Evolutionary conservation across 1,140 invertebrate species (phyloP).

Genomic region (Caenorhabditis remanei): DNA sequence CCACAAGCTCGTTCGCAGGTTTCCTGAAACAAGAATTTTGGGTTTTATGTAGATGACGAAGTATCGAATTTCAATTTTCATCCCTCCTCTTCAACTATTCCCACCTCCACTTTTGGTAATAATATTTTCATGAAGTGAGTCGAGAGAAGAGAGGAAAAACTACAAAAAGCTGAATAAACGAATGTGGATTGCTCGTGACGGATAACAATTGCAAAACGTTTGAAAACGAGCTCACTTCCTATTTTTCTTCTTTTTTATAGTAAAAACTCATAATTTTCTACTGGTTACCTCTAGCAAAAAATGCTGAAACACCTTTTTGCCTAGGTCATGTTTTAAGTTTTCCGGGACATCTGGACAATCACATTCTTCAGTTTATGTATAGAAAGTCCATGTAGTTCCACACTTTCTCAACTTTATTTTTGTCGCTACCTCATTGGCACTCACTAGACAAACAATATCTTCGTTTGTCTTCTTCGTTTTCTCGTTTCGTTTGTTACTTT

Average conservation of each 20-base stretch:
- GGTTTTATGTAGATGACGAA: not conserved
- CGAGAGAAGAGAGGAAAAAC: not conserved
- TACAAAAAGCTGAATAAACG: constrained; percentile 45
- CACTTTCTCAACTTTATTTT: not conserved
- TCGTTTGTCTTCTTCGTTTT: constrained; percentile 27
- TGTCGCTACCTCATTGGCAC: constrained; percentile 39
- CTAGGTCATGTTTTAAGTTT: too few species aligned
- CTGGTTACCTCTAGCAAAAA: too few species aligned
- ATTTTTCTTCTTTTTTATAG: not conserved
- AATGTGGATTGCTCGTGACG: constrained; percentile 1
- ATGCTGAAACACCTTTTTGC: too few species aligned
- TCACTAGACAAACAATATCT: constrained; percentile 29
- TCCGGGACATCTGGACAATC: too few species aligned
- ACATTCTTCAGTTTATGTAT: too few species aligned
- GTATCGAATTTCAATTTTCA: constrained; percentile 8
- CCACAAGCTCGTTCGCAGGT: constrained; percentile 76
- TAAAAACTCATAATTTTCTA: not conserved
- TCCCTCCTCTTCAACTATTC: not conserved
- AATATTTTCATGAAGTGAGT: not conserved
- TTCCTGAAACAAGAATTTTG: constrained; percentile 62
- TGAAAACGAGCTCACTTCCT: not conserved
- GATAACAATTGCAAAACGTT: not conserved
- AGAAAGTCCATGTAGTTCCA: too few species aligned
- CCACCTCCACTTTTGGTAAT: constrained; percentile 17
- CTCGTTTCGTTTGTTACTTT: constrained; percentile 5